Percentiles rank a stretch among this genome's conserved stretches.
Conservation (phyloP, 2,113 vertebrate species). For the Acrocephalus kingi region DNA sequence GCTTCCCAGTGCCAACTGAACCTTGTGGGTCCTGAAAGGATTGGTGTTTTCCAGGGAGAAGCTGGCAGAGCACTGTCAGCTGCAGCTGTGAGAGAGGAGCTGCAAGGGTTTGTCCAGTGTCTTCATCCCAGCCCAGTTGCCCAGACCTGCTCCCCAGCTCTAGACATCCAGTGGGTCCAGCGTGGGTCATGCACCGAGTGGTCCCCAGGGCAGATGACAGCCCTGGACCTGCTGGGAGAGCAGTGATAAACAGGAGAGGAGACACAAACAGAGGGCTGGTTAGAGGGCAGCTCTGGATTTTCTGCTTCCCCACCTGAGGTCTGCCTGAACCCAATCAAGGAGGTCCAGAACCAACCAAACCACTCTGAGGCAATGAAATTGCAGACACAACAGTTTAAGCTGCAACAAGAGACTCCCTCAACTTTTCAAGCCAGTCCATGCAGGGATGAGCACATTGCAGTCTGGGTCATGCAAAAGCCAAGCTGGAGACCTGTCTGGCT, state of each 20-base stretch:
- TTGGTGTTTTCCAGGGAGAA: neutral
- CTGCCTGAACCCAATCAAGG: neutral
- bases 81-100: neutral
- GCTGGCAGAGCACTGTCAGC: neutral
- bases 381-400: neutral
- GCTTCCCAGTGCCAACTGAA: neutral
- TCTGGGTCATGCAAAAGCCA: neutral
- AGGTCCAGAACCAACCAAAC: neutral
- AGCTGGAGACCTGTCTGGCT: neutral
- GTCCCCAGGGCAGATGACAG: neutral
- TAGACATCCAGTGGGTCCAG: fast-evolving
- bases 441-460: neutral
- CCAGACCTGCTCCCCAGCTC: neutral
- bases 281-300: neutral
- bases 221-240: neutral
- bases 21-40: neutral
- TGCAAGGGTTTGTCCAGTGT: fast-evolving
- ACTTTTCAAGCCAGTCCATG: neutral
- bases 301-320: neutral
- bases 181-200: fast-evolving
- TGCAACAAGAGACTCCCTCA: neutral
- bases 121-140: neutral
- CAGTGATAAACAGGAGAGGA: neutral
- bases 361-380: neutral
- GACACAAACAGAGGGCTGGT: neutral